These are phyloP conservation scores for Atrichornis clamosus DNA, from an alignment of 2,113 vertebrate genomes.

Conservation along the genomic window DNA sequence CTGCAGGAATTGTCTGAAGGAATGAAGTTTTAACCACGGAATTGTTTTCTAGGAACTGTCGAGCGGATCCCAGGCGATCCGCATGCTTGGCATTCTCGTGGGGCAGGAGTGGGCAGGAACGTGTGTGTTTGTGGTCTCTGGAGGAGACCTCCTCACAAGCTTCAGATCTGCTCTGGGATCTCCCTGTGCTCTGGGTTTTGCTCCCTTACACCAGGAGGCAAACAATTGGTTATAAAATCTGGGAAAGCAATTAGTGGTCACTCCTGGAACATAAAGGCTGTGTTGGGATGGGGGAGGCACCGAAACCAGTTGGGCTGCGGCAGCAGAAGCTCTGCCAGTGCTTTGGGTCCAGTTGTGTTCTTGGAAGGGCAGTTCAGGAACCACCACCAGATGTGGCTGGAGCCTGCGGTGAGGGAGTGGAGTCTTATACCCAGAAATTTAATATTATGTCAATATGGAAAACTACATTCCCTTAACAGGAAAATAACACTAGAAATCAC, in stretches of 20 bases:
- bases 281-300: neutral
- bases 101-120: neutral
- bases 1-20: neutral
- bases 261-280: neutral
- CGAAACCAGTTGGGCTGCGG: fast-evolving
- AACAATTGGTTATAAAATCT: neutral
- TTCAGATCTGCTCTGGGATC: neutral
- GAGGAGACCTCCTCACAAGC: neutral
- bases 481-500: neutral
- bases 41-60: slow-evolving; percentile 28
- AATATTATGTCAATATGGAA: neutral
- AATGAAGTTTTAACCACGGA: neutral
- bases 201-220: neutral
- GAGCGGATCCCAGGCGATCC: neutral
- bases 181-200: neutral
- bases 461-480: neutral
- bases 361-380: neutral
- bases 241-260: neutral
- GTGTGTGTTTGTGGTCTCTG: neutral
- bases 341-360: neutral
- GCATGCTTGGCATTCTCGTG: neutral
- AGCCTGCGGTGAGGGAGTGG: neutral
- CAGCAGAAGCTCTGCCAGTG: neutral
- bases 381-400: neutral
- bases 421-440: neutral